These are phyloP conservation scores for Melanchra persicariae DNA, from an alignment of 2,888 invertebrate genomes.

Conservation along the genomic window DNA sequence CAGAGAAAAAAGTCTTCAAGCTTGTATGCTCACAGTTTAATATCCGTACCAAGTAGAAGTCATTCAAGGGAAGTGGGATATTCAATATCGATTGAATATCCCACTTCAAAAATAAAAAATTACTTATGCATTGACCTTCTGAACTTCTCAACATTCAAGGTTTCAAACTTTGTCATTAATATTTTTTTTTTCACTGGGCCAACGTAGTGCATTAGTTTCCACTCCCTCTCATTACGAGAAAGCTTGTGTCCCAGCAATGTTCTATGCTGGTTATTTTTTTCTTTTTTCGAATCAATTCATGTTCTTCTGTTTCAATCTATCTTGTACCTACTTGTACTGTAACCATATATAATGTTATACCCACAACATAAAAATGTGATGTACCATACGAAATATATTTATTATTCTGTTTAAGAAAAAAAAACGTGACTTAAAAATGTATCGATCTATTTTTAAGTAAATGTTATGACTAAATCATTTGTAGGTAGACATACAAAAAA, in stretches of 20 bases:
- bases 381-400: background rate
- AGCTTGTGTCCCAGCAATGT: background rate
- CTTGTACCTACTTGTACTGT: too few relatives aligned
- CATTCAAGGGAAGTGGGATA: conserved; percentile 11
- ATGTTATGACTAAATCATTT: conserved; percentile 12
- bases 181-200: background rate
- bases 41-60: conserved; percentile 5
- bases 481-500: conserved; percentile 11
- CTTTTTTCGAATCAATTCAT: too few relatives aligned
- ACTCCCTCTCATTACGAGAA: background rate
- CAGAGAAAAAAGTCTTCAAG: background rate
- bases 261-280: too few relatives aligned
- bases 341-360: too few relatives aligned
- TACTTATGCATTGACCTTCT: conserved; percentile 13
- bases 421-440: background rate
- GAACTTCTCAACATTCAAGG: background rate
- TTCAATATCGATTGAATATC: background rate
- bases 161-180: conserved; percentile 4
- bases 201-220: background rate
- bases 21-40: conserved; percentile 15
- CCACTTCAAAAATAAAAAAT: conserved; percentile 12
- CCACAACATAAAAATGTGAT: background rate
- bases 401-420: background rate
- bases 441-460: conserved; percentile 11
- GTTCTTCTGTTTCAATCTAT: too few relatives aligned